Conservation (phyloP, 2,113 vertebrate species). For the Channa maculata region DNA sequence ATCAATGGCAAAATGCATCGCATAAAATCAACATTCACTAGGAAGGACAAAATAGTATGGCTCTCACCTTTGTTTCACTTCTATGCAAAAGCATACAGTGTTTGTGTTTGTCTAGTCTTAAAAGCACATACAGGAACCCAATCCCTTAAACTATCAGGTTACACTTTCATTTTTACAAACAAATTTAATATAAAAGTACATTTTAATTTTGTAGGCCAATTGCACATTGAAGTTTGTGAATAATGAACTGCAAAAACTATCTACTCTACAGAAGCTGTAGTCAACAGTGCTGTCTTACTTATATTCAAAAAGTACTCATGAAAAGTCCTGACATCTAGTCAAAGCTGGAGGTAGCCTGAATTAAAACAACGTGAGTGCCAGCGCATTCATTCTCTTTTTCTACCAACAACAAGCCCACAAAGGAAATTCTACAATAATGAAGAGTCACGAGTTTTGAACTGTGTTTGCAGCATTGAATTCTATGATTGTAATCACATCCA, state of each 20-base stretch:
- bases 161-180: neutral
- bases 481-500: slow-evolving; percentile 63
- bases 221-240: no score
- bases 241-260: no score
- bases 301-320: no score
- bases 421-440: slow-evolving; percentile 31
- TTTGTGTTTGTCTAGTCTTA: neutral
- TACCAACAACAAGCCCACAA: slow-evolving; percentile 5
- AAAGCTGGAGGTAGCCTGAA: no score
- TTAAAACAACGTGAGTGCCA: no score
- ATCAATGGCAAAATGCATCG: neutral
- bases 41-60: neutral
- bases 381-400: neutral
- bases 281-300: no score
- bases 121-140: neutral
- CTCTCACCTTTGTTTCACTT: neutral
- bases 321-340: no score
- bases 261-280: no score
- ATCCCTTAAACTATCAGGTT: neutral
- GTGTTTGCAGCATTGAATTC: slow-evolving; percentile 40
- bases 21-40: no score
- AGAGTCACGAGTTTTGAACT: slow-evolving; percentile 22
- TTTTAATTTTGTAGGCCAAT: neutral
- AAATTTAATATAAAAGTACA: slow-evolving; percentile 5
- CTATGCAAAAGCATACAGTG: neutral